Base-by-base conservation (phyloP, 2,888 invertebrate species). In the Neoaliturus tenellus region DNA sequence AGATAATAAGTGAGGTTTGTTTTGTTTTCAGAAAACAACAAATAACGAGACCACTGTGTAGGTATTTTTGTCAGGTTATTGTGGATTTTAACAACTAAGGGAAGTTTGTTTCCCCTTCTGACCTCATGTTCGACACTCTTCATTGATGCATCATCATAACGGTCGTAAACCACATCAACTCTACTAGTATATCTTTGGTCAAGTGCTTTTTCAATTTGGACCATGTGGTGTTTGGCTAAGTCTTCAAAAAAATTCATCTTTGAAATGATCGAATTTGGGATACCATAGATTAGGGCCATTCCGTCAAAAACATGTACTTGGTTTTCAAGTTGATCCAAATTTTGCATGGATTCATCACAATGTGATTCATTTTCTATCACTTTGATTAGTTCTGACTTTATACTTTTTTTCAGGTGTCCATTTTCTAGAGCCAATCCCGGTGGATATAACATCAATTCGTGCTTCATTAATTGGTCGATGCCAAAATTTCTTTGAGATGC, bases 121-220 rank as follows among this genome's bases (percentile, higher is more conserved):
- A 55, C 6, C 12, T 55, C 58, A 12, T 55, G 58, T 25, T 55
- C 58, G 25, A 55, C 58, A 55, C 58, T 23, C 14, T 55, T 55
- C 58, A 55, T 55, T 55, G 58, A 55, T 8, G 58, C 4, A 55
- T 55, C 31, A 17, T 20, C 17, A 62, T 62, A 62, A 25, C 62
- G 20, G 62, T 62, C 62, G 62, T 62, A 62, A 62, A 62, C 62
- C 3, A 62, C 62, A 62, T 62, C 31, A 14, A 62, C 62, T 62
- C 31, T 8, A 23, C 23, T 20, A 10, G 62, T 62, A 62, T 62
- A 14, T 62, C 23, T 20, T 20, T 62, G 62, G 62, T 8, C 14
- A 3, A 62, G 23, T 5, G 28, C 62, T 14, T 2, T 62, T 62
- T 62, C 62, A 28, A 62, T 62, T 20, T 62, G 62, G 20, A 14